Evolutionary conservation across 1,140 invertebrate species (phyloP).

Genomic region (Pollicipes pollicipes): DNA sequence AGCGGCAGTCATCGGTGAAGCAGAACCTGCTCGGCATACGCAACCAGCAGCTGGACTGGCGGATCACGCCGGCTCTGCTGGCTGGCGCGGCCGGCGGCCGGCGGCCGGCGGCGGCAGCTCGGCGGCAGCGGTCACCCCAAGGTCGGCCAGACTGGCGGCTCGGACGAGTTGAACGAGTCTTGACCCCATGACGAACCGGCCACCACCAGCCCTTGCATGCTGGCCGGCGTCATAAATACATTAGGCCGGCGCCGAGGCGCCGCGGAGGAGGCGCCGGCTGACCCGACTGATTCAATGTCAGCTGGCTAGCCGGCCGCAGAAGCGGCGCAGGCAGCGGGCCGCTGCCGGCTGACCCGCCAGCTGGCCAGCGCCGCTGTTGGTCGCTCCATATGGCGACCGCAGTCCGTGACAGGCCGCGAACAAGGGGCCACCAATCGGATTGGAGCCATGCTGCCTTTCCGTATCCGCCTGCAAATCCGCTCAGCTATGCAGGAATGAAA

Average conservation of each 20-base stretch:
- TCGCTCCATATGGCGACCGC: too few species aligned
- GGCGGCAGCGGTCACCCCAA: neutral
- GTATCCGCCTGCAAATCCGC: neutral
- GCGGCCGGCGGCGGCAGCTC: neutral
- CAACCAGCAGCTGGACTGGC: neutral
- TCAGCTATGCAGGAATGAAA: neutral
- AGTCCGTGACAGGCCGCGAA: too few species aligned
- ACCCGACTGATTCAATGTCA: too few species aligned
- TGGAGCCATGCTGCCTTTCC: neutral
- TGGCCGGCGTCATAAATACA: too few species aligned
- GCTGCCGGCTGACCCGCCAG: too few species aligned
- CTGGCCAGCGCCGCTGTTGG: too few species aligned
- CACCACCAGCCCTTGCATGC: too few species aligned
- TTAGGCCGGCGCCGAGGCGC: too few species aligned
- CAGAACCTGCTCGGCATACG: neutral
- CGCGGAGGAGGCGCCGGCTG: too few species aligned
- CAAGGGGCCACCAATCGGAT: neutral
- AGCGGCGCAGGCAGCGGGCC: neutral
- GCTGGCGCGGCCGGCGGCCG: too few species aligned
- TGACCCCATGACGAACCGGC: neutral
- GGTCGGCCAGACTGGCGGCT: neutral
- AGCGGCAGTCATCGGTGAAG: neutral
- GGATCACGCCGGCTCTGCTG: neutral
- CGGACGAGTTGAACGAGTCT: neutral
- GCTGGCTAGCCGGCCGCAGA: too few species aligned